phyloP scores from a whole-genome alignment of 2,888 invertebrate species.

The Temnothorax rugatulus region DNA sequence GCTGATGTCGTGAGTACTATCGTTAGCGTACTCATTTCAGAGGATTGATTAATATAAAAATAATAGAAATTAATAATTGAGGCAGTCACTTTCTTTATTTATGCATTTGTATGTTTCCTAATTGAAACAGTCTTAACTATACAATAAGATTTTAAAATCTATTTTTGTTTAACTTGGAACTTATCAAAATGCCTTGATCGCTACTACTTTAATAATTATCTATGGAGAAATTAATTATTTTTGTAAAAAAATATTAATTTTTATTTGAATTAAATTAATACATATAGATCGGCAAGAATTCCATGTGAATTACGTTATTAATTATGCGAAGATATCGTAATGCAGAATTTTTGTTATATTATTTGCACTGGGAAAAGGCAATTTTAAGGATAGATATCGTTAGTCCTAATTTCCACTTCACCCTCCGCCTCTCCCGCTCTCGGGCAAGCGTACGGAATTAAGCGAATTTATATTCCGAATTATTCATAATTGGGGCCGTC shows the following conservation, averaged over 20 bases:
- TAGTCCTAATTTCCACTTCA: constrained; percentile 41
- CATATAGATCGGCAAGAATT: background rate
- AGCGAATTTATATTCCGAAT: constrained; percentile 82
- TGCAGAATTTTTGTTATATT: constrained; percentile 4
- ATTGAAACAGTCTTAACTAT: background rate
- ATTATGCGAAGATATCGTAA: constrained; percentile 9
- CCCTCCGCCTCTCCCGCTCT: constrained; percentile 54
- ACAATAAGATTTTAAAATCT: background rate
- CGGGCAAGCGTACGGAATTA: constrained; percentile 76
- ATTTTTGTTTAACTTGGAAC: constrained; percentile 3
- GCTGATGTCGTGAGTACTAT: constrained; percentile 41
- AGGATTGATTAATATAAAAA: background rate
- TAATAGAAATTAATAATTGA: background rate
- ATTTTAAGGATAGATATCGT: constrained; percentile 18
- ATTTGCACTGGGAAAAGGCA: constrained; percentile 25
- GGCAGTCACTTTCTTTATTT: background rate
- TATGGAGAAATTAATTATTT: background rate
- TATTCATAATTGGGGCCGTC: constrained; percentile 83
- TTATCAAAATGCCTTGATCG: background rate
- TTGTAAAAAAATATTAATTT: background rate
- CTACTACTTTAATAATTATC: background rate
- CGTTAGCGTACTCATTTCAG: background rate
- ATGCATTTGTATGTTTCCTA: background rate
- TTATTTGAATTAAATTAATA: constrained; percentile 6
- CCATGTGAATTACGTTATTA: constrained; percentile 4